These are phyloP conservation scores for Hecatera dysodea DNA, from an alignment of 2,888 invertebrate species.

Conservation along the genomic window DNA sequence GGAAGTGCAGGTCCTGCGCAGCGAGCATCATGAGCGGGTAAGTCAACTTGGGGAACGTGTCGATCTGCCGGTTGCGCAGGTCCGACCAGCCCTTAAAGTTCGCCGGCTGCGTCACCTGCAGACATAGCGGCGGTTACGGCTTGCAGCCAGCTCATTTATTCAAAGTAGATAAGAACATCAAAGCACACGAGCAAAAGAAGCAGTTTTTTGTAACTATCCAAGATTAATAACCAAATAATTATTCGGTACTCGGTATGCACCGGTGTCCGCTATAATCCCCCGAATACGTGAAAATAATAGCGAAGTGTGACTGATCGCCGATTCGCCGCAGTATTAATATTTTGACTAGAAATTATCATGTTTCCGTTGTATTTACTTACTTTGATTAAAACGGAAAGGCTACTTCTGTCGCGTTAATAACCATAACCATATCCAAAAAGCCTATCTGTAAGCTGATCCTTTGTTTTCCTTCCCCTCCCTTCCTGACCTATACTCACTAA, in stretches of 20 bases:
- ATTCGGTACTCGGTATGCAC: neutral
- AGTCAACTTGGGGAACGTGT: constrained; percentile 83
- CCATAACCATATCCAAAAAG: no score
- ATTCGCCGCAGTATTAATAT: neutral
- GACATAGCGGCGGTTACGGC: neutral
- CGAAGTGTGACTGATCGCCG: neutral
- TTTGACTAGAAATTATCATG: neutral
- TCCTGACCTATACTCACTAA: constrained; percentile 71
- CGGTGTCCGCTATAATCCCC: no score
- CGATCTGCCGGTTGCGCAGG: constrained; percentile 78
- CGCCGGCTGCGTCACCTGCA: constrained; percentile 79
- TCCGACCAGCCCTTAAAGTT: constrained; percentile 82
- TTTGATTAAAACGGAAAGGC: no score
- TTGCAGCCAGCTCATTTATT: neutral
- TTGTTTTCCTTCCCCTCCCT: neutral
- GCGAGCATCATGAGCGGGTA: constrained; percentile 82
- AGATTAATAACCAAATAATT: neutral
- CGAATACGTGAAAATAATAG: neutral
- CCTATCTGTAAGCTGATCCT: neutral
- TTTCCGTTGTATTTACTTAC: neutral
- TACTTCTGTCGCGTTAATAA: no score
- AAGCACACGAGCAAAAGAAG: neutral
- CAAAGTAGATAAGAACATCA: neutral
- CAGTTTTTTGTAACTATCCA: no score
- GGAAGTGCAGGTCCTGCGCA: constrained; percentile 80